Conservation (phyloP, 1,140 invertebrate genomes). For the Bursaphelenchus mucronatus region DNA sequence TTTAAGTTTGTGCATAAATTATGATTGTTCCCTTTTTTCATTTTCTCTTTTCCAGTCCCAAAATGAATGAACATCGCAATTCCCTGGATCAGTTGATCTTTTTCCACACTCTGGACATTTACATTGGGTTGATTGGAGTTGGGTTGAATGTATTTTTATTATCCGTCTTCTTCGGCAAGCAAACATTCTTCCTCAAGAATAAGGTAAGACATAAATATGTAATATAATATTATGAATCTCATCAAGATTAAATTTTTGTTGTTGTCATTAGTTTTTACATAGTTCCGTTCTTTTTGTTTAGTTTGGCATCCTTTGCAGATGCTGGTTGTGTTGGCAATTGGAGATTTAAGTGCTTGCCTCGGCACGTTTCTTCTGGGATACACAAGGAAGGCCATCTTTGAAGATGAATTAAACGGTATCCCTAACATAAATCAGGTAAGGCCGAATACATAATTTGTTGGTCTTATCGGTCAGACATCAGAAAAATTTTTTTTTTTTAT, state of each 20-base stretch:
- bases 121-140: conserved; percentile 12
- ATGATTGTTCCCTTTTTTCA: too few species aligned
- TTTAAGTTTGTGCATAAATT: too few species aligned
- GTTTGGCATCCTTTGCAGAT: conserved; percentile 17
- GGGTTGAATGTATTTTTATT: conserved; percentile 16
- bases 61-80: neutral
- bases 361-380: conserved; percentile 27
- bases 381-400: conserved; percentile 15
- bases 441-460: neutral
- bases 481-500: conserved; percentile 17
- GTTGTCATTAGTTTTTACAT: neutral
- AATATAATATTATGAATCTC: neutral
- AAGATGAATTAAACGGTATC: conserved; percentile 4
- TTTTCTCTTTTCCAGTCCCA: too few species aligned
- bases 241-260: conserved; percentile 7
- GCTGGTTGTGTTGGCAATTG: conserved; percentile 34
- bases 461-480: neutral
- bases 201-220: conserved; percentile 30
- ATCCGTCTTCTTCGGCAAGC: conserved; percentile 34
- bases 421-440: neutral
- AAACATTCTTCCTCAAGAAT: conserved; percentile 34
- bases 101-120: conserved; percentile 12
- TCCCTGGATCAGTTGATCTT: conserved; percentile 6
- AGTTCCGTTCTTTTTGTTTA: neutral
- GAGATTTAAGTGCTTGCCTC: conserved; percentile 29